phyloP scores from a whole-genome alignment of 1,140 invertebrate species.

The Plutomurus gul region DNA sequence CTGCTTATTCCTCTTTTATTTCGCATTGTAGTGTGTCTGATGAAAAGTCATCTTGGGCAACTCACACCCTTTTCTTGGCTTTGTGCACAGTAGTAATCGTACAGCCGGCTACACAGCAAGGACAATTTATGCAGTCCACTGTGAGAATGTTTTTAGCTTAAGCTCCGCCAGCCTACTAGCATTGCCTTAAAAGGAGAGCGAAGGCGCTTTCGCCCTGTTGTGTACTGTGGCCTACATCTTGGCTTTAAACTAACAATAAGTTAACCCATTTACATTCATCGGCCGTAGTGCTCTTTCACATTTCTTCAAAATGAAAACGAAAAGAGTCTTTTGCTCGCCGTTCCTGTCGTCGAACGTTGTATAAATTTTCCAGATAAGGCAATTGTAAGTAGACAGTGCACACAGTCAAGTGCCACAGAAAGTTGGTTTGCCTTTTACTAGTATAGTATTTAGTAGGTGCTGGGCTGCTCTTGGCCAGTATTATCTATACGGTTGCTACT shows the following conservation, averaged over 20 bases:
- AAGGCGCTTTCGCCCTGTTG: too few relatives aligned
- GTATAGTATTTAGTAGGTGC: background rate
- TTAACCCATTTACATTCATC: constrained; percentile 27
- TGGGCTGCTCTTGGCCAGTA: too few relatives aligned
- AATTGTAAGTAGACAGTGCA: background rate
- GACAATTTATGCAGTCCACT: too few relatives aligned
- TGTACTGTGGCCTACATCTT: too few relatives aligned
- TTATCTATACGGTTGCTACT: too few relatives aligned
- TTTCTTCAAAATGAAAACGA: constrained; percentile 28
- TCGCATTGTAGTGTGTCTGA: constrained; percentile 3
- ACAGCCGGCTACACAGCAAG: background rate
- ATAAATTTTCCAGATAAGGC: constrained; percentile 17
- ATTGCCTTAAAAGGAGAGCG: too few relatives aligned
- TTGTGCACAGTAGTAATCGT: background rate
- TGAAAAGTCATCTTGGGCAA: constrained; percentile 23
- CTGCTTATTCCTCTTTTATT: constrained; percentile 16
- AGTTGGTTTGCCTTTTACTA: background rate
- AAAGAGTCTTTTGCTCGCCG: constrained; percentile 17
- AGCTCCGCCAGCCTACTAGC: too few relatives aligned
- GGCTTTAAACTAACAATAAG: background rate
- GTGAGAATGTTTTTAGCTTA: too few relatives aligned
- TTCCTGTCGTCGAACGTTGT: background rate
- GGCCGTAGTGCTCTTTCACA: background rate
- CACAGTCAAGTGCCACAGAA: background rate
- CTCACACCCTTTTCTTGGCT: background rate